Evolutionary conservation across 2,113 vertebrate species (phyloP), one percentile per base, ranked within the genome.

Genomic region (Syngnathoides biaculeatus): DNA sequence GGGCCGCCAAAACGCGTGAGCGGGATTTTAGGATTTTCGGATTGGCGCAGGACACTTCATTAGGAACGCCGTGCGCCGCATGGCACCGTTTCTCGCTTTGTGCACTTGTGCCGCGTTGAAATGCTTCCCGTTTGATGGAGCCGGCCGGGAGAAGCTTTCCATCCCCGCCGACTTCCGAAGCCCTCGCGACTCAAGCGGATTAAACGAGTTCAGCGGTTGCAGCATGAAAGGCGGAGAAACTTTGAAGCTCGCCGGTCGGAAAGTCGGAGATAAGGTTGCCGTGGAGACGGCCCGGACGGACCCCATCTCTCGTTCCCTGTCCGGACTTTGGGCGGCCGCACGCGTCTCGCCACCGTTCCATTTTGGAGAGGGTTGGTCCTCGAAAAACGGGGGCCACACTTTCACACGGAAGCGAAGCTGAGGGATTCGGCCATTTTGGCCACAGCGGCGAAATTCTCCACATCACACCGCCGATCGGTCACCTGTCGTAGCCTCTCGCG

Each of bases 191-290:
- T 53, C 71, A 75, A 62, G 69, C 74, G 27, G 56, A 69, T 79
- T 80, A 78, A 82, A 86, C 72, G 6, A 35, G 1, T 65, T 76
- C 79, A 84, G 71, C 81, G 80, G 79, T 84, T 79, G 78, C 85
- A 84, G 80, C 86, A 86, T 89, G 77, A 89, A 90, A 89, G 87
- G 63, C 1, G 79, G 73, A 83, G 81, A 73, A 88, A 86, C 84
- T 82, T 81, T 65, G 80, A 72, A 82, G 75, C 83, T 80, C 74
- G 59, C 66, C n/a, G n/a, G 68, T 81, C 68, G 74, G 62, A 0
- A 58, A 78, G 45, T 24, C 39, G 12, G 17, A 10, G 13, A 72
- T 64, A 69, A 76, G 65, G 83, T 81, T 80, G 67, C 77, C 77
- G 77, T 84, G 78, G 81, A 67, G 76, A 86, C 56, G 53, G 60